Conservation (phyloP, 2,888 invertebrate genomes). For the Enchytraeus crypticus region DNA sequence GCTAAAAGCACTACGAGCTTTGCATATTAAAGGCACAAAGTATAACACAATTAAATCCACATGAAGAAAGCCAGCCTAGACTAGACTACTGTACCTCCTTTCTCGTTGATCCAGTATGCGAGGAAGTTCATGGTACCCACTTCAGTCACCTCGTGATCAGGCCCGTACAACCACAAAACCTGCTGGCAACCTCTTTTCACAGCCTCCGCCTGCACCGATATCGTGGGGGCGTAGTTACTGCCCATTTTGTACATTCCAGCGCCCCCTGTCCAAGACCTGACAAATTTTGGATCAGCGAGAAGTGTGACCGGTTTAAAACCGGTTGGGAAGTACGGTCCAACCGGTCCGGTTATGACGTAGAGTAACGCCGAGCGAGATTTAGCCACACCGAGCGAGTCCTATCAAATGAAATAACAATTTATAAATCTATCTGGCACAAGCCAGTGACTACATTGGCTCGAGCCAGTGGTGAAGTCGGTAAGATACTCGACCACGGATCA, state of each 20-base stretch:
- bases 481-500: too few species aligned
- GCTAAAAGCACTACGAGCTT: too few species aligned
- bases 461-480: too few species aligned
- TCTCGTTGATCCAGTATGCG: slow-evolving; percentile 72
- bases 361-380: slow-evolving; percentile 77
- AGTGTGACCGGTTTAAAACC: slow-evolving; percentile 68
- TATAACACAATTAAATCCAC: too few species aligned
- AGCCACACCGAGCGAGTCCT: slow-evolving; percentile 87
- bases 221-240: slow-evolving; percentile 56
- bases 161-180: slow-evolving; percentile 90
- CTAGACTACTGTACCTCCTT: too few species aligned
- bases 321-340: slow-evolving; percentile 79
- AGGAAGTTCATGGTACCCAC: slow-evolving; percentile 98
- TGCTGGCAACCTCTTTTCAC: slow-evolving; percentile 79
- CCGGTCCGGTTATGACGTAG: slow-evolving; percentile 83
- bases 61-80: too few species aligned
- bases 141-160: slow-evolving; percentile 86
- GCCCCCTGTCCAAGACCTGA: slow-evolving; percentile 72
- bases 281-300: slow-evolving; percentile 78
- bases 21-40: too few species aligned
- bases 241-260: slow-evolving; percentile 91
- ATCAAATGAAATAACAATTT: slow-evolving; percentile 21
- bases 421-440: too few species aligned
- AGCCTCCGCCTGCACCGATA: slow-evolving; percentile 56
- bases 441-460: too few species aligned